phyloP scores from a whole-genome alignment of 2,888 invertebrate species.

The Blastobasis adustella region DNA sequence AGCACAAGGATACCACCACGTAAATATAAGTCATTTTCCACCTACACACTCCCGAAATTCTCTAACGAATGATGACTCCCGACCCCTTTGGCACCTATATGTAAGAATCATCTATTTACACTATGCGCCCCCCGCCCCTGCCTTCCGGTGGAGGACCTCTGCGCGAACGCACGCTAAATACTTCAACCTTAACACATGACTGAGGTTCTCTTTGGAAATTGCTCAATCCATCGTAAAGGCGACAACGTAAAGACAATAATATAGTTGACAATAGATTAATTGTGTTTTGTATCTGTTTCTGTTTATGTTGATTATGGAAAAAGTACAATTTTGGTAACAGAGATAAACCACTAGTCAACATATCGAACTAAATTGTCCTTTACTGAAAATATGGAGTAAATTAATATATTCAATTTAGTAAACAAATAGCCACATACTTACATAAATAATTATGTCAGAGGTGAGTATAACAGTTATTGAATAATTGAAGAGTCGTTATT shows the following conservation, averaged over 20 bases:
- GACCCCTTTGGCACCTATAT: conserved; percentile 61
- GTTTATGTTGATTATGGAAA: too few relatives aligned
- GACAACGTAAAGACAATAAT: conserved; percentile 60
- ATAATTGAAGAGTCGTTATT: neutral
- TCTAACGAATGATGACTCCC: conserved; percentile 59
- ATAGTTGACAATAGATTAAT: too few relatives aligned
- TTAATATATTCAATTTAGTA: too few relatives aligned
- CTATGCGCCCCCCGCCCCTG: conserved; percentile 71
- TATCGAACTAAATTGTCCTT: too few relatives aligned
- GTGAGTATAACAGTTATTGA: neutral
- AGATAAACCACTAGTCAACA: too few relatives aligned
- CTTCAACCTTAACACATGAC: conserved; percentile 70
- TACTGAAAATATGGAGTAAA: too few relatives aligned
- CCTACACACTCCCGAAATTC: conserved; percentile 43
- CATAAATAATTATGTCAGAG: too few relatives aligned
- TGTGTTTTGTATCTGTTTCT: too few relatives aligned
- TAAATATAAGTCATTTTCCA: conserved; percentile 41
- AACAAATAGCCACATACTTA: too few relatives aligned
- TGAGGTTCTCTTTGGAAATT: conserved; percentile 67
- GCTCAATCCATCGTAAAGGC: conserved; percentile 66
- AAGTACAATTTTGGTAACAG: too few relatives aligned
- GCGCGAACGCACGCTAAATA: conserved; percentile 66
- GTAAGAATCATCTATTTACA: conserved; percentile 70
- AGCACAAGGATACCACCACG: conserved; percentile 37
- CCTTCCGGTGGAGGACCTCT: conserved; percentile 57